Evolutionary conservation across 2,888 invertebrate genomes (phyloP), one percentile per base, ranked within the genome.

Genomic region (Polydrusus tereticollis): DNA sequence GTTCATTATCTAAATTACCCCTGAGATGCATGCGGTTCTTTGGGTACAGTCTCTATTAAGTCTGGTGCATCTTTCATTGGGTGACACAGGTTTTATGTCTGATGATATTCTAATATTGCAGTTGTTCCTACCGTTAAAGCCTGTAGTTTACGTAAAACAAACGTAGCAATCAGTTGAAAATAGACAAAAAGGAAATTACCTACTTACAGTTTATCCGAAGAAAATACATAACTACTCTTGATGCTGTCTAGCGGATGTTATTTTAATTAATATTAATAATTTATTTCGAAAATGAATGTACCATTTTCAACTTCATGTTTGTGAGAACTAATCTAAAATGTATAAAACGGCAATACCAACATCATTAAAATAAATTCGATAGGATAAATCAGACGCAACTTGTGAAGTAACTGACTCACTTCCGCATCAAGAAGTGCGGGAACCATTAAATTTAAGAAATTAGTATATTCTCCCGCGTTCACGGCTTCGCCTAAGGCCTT

Each of bases 261-360:
- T 20, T 45, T 14, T 14, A 20, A 50, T 50, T 50, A 50, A 26
- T 26, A 26, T 26, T 26, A 14, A 26, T 8, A 14, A 50, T 50
- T 21, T 26, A 50, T 14, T 50, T 20, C 45, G 7, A 45, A 10
- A 20, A 45, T 20, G 6, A 50, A 26, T 20, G 23, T 50, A 26
- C 26, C 26, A 14, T 50, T 26, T 50, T 50, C 26, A 14, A 50
- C 20, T 21, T 26, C 50, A 26, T 23, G 50, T 14, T 50, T 50
- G 50, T 50, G 50, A 50, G 50, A 50, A 50, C 50, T 50, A 50
- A 50, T 50, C 26, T 26, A 26, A 50, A 26, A 50, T 50, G n/a
- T 26, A 50, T 50, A 26, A 50, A 50, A 50, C 14, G 14, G 12
- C n/a, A 26, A 50, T 14, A 26, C n/a, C 18, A 50, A 14, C 50